Conservation (phyloP, 2,113 vertebrate species). For the Chitala chitala region DNA sequence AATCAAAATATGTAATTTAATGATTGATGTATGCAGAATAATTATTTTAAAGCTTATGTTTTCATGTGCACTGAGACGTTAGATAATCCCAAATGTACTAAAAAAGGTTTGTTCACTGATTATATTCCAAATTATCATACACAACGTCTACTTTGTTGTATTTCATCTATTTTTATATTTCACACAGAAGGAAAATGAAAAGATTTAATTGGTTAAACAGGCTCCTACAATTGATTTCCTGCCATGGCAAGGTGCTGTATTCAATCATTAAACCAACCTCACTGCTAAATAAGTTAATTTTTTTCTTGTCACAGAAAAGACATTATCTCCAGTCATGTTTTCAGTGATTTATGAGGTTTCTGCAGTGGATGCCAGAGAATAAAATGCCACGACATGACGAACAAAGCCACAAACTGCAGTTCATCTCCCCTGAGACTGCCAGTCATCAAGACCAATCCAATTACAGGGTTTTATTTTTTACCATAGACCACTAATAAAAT, state of each 20-base stretch:
- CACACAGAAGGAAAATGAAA: too few species aligned
- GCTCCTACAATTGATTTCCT: conserved; percentile 46
- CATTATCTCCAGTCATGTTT: conserved; percentile 48
- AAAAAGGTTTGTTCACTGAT: too few species aligned
- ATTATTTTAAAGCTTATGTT: too few species aligned
- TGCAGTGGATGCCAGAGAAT: not conserved
- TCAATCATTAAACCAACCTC: conserved; percentile 52
- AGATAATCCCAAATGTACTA: too few species aligned
- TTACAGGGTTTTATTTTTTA: conserved; percentile 39
- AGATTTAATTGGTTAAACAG: conserved; percentile 37
- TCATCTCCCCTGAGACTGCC: conserved; percentile 35
- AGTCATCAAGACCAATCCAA: conserved; percentile 48
- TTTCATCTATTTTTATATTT: too few species aligned
- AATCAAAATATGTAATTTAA: too few species aligned
- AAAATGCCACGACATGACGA: conserved; percentile 13
- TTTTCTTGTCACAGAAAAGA: conserved; percentile 52
- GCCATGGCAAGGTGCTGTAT: conserved; percentile 30
- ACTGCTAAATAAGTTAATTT: conserved; percentile 60
- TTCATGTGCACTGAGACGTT: too few species aligned
- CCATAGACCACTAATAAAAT: conserved; percentile 16
- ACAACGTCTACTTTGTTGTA: too few species aligned
- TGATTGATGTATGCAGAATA: too few species aligned
- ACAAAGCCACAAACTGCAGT: conserved; percentile 40
- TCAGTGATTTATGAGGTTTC: conserved; percentile 48
- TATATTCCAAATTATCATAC: too few species aligned